Percentiles rank a stretch among this genome's conserved stretches.
Conservation (phyloP, 2,888 invertebrate genomes). For the Cheilosia vulpina region DNA sequence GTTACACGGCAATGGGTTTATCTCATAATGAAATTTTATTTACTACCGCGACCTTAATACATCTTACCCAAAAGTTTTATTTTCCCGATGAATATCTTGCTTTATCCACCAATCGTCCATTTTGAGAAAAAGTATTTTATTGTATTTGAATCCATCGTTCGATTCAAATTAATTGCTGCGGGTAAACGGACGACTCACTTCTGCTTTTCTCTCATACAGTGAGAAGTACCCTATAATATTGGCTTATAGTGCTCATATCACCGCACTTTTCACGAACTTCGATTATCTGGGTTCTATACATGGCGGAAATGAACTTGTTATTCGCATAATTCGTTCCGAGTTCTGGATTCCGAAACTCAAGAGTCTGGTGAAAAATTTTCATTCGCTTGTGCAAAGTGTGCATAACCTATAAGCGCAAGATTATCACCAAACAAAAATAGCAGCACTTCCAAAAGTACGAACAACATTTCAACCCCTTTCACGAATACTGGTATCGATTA, state of each 20-base stretch:
- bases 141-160: no score
- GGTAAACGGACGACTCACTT: no score
- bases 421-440: conserved; percentile 1
- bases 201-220: no score
- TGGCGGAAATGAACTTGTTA: no score
- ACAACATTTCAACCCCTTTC: not conserved
- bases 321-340: not conserved
- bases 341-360: no score
- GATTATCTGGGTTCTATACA: not conserved
- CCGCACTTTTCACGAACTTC: not conserved
- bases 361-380: not conserved
- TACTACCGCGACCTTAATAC: no score
- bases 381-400: not conserved
- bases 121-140: no score
- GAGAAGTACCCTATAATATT: no score
- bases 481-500: not conserved
- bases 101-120: no score
- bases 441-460: conserved; percentile 4
- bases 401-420: not conserved
- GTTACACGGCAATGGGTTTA: no score
- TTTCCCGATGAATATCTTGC: no score
- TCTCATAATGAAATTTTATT: fast-evolving
- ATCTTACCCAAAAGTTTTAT: not conserved
- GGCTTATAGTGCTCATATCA: not conserved
- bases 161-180: no score